phyloP scores from a whole-genome alignment of 2,888 invertebrate species.

The Lithophane ornitopus region DNA sequence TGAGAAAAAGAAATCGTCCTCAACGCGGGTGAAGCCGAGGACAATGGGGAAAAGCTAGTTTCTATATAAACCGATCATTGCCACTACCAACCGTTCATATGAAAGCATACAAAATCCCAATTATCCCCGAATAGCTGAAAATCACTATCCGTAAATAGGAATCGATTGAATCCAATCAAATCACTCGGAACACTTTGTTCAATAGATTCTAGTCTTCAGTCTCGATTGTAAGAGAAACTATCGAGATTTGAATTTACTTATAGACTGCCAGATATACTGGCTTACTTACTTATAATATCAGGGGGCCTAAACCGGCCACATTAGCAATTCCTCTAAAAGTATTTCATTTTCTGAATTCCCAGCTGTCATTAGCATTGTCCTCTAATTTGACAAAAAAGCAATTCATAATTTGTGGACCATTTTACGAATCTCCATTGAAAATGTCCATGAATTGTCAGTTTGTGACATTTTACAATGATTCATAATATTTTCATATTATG shows the following conservation, averaged over 20 bases:
- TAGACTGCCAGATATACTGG: no score
- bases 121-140: slow-evolving; percentile 39
- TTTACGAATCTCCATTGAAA: no score
- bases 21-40: background rate
- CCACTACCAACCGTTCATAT: background rate
- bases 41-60: background rate
- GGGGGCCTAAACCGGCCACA: no score
- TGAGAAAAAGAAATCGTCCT: background rate
- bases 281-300: no score
- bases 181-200: slow-evolving; percentile 36
- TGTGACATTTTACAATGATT: no score
- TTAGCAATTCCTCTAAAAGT: no score
- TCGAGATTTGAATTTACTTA: slow-evolving; percentile 26
- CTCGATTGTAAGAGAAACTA: slow-evolving; percentile 36
- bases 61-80: background rate
- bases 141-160: slow-evolving; percentile 39
- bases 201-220: slow-evolving; percentile 39
- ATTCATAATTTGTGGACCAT: no score
- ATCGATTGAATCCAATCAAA: slow-evolving; percentile 54
- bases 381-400: no score
- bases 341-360: no score
- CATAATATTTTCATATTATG: no score
- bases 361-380: no score
- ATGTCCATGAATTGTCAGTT: no score
- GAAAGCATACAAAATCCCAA: slow-evolving; percentile 36